Percentiles rank a stretch among this genome's conserved stretches.
Conservation (phyloP, 30 jellyfish, hydroid and myxozoan species). For the Cassiopea andromeda region DNA sequence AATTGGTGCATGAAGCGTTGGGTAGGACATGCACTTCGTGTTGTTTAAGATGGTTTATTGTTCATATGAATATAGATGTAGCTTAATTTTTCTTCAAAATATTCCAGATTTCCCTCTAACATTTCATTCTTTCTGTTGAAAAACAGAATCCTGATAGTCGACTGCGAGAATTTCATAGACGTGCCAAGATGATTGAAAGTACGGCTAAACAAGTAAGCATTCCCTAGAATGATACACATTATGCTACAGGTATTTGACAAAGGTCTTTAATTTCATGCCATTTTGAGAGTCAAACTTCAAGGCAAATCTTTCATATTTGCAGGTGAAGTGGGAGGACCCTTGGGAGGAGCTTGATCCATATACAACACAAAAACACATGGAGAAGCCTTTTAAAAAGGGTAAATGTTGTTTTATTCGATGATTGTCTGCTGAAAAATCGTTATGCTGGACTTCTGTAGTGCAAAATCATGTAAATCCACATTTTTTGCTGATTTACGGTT, state of each 20-base stretch:
- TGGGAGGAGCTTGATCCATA: constrained; percentile 52
- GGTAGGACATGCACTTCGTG: too few species aligned
- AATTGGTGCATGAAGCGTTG: too few species aligned
- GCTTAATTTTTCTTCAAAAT: too few species aligned
- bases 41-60: too few species aligned
- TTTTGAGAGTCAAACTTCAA: not conserved
- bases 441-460: too few species aligned
- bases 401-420: not conserved
- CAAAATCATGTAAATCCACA: too few species aligned
- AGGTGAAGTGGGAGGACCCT: constrained; percentile 34
- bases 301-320: not conserved
- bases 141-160: constrained; percentile 13
- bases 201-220: constrained; percentile 22
- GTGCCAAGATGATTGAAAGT: constrained; percentile 15
- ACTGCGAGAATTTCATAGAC: constrained; percentile 24
- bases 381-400: constrained; percentile 42
- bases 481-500: too few species aligned
- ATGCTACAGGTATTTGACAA: not conserved
- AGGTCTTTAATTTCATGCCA: not conserved
- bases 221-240: not conserved
- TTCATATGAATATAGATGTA: too few species aligned
- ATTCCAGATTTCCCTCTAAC: not conserved
- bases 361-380: constrained; percentile 19
- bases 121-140: not conserved
- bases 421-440: too few species aligned